These are phyloP conservation scores for Fopius arisanus DNA, from an alignment of 1,140 invertebrate genomes.

Conservation along the genomic window DNA sequence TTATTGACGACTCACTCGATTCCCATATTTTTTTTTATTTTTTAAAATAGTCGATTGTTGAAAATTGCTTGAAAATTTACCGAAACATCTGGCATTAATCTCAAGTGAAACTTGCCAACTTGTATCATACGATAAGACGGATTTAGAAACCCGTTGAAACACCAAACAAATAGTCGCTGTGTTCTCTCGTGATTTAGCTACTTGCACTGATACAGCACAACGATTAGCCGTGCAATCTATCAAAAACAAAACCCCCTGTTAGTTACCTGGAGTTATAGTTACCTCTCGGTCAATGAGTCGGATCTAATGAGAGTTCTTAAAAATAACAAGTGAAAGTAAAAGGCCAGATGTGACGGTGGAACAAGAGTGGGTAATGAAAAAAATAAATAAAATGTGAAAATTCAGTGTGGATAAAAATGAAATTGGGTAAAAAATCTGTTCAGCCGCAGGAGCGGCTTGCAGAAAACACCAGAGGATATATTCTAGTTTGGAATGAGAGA, in stretches of 20 bases:
- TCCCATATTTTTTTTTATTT: too few relatives aligned
- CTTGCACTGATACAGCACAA: constrained; percentile 20
- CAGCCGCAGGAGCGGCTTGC: constrained; percentile 11
- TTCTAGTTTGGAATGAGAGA: constrained; percentile 8
- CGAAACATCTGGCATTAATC: not conserved
- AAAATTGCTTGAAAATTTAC: not conserved
- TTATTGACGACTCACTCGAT: too few relatives aligned
- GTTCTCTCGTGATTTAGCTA: constrained; percentile 13
- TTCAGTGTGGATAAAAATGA: constrained; percentile 1
- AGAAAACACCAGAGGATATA: not conserved
- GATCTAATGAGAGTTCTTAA: constrained; percentile 8
- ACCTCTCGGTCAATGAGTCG: not conserved
- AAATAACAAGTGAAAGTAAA: constrained; percentile 28
- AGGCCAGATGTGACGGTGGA: not conserved
- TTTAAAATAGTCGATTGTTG: too few relatives aligned
- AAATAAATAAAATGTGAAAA: not conserved
- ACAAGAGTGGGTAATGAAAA: not conserved
- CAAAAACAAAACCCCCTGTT: constrained; percentile 11
- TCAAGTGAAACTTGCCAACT: not conserved
- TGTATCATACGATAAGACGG: not conserved
- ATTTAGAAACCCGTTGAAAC: constrained; percentile 11
- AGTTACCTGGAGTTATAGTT: constrained; percentile 4
- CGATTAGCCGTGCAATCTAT: constrained; percentile 25
- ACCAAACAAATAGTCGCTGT: constrained; percentile 15
- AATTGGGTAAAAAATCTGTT: not conserved